Conservation (phyloP, 1,140 invertebrate species). For the Drosophila burlai region DNA sequence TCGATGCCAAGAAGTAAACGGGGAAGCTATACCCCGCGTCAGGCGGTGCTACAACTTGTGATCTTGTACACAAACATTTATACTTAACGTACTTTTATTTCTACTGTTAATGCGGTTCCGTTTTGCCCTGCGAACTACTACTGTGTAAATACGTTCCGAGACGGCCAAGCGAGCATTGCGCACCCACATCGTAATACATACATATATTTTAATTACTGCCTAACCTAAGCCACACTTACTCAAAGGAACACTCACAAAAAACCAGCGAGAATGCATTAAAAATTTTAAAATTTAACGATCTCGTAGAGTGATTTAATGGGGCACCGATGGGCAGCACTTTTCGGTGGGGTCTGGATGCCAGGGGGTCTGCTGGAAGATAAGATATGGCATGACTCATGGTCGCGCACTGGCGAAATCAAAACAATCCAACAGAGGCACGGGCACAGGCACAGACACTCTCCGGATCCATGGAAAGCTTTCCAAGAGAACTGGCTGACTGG, state of each 20-base stretch:
- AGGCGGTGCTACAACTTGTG: conserved; percentile 73
- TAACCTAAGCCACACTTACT: conserved; percentile 73
- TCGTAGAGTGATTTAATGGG: conserved; percentile 14
- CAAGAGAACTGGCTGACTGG: not conserved
- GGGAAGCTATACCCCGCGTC: not conserved
- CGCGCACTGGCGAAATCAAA: conserved; percentile 2
- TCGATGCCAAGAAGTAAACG: conserved; percentile 89
- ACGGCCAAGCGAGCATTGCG: conserved; percentile 68
- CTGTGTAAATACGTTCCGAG: conserved; percentile 65
- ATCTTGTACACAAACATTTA: conserved; percentile 71
- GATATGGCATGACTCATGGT: conserved; percentile 34
- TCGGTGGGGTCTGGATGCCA: not conserved
- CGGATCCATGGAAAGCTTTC: conserved; percentile 30
- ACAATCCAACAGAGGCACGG: conserved; percentile 7
- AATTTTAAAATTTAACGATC: conserved; percentile 34
- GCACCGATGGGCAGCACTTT: conserved; percentile 29
- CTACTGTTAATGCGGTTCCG: conserved; percentile 35
- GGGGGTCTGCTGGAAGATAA: conserved; percentile 31
- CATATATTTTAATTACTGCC: conserved; percentile 70
- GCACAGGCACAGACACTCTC: not conserved
- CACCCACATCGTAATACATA: conserved; percentile 30
- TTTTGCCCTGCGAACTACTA: conserved; percentile 43
- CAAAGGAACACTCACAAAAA: conserved; percentile 16
- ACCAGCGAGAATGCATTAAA: conserved; percentile 46
- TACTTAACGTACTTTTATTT: conserved; percentile 45